Conservation (phyloP, 2,113 vertebrate genomes). For the Hydrolagus affinis region DNA sequence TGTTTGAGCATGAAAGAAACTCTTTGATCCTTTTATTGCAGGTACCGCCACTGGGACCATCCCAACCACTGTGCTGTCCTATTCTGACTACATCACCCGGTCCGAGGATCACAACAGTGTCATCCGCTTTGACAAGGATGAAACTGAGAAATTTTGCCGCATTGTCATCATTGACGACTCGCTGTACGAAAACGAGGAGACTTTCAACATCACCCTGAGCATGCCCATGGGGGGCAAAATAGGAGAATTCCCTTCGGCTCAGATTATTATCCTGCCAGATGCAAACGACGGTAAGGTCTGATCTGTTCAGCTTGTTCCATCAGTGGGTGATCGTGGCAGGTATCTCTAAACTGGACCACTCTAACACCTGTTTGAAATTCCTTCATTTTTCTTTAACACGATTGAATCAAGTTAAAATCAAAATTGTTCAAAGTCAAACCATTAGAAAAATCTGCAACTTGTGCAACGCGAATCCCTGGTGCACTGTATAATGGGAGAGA, state of each 20-base stretch:
- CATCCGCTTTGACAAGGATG: constrained; percentile 73
- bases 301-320: constrained; percentile 36
- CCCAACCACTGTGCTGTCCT: constrained; percentile 76
- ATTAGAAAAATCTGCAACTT: not conserved
- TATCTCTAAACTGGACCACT: not conserved
- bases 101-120: constrained; percentile 76
- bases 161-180: constrained; percentile 84
- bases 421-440: too few relatives aligned
- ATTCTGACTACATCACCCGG: constrained; percentile 87
- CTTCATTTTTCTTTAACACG: too few relatives aligned
- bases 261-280: constrained; percentile 69
- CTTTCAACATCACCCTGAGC: constrained; percentile 75
- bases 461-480: not conserved
- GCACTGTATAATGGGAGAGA: too few relatives aligned
- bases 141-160: constrained; percentile 69
- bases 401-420: too few relatives aligned
- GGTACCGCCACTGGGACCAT: constrained; percentile 77
- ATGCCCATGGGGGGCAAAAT: constrained; percentile 77
- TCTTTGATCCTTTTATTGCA: constrained; percentile 42
- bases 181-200: constrained; percentile 73
- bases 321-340: constrained; percentile 35
- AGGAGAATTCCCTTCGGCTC: constrained; percentile 62
- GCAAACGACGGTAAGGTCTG: constrained; percentile 70
- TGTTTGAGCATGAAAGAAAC: not conserved
- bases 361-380: constrained; percentile 14